phyloP scores from a whole-genome alignment of 1,140 invertebrate species.

The Papilio glaucus region DNA sequence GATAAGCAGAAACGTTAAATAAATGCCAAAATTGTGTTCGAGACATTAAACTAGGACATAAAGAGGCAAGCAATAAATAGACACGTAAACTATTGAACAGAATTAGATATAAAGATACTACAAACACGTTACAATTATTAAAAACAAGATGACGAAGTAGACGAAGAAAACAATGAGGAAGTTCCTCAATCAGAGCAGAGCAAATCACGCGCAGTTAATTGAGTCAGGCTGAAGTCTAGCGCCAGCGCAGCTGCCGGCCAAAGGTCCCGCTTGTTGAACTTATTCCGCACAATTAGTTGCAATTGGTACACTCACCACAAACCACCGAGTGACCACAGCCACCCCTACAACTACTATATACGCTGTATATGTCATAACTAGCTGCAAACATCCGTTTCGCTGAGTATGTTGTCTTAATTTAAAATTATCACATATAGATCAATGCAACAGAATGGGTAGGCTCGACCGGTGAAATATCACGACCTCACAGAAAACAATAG shows the following conservation, averaged over 20 bases:
- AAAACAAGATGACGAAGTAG: not conserved
- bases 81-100: not conserved
- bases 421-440: too few species aligned
- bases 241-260: not conserved
- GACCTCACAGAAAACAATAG: too few species aligned
- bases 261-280: slow-evolving; percentile 34
- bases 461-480: too few species aligned
- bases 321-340: not conserved
- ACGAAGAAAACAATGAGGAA: too few species aligned
- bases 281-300: slow-evolving; percentile 33
- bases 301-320: slow-evolving; percentile 20
- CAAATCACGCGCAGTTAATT: slow-evolving; percentile 34
- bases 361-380: too few species aligned
- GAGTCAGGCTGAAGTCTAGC: slow-evolving; percentile 9
- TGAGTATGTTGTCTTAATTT: too few species aligned
- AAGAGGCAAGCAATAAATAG: too few species aligned
- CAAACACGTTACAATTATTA: not conserved
- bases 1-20: too few species aligned
- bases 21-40: too few species aligned
- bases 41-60: too few species aligned
- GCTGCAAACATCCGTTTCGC: too few species aligned
- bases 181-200: slow-evolving; percentile 1
- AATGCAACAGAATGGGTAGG: too few species aligned
- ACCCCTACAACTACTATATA: not conserved
- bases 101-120: not conserved